phyloP scores from a whole-genome alignment of 1,140 invertebrate genomes.

The Pogonomyrmex californicus region DNA sequence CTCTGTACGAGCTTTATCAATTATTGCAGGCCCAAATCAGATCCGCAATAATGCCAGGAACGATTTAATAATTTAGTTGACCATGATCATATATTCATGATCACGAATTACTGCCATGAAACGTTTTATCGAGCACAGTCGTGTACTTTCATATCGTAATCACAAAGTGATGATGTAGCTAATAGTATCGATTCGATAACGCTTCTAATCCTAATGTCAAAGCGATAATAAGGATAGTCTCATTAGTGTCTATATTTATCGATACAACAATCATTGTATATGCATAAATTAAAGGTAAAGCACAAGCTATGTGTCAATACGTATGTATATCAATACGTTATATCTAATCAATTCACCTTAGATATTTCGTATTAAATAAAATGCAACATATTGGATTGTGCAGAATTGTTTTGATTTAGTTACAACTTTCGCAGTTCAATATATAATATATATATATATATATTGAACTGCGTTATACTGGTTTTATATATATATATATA shows the following conservation, averaged over 20 bases:
- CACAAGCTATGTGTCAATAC: slow-evolving; percentile 2
- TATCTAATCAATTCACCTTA: neutral
- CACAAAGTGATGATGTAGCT: slow-evolving; percentile 40
- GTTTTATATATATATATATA: too few species aligned
- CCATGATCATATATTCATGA: slow-evolving; percentile 21
- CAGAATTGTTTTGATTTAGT: neutral
- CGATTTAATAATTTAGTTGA: slow-evolving; percentile 50
- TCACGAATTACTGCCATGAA: slow-evolving; percentile 13
- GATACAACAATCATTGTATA: slow-evolving; percentile 11
- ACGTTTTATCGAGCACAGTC: neutral
- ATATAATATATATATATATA: too few species aligned
- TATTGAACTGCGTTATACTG: too few species aligned
- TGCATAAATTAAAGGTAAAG: slow-evolving; percentile 28
- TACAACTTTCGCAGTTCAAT: neutral
- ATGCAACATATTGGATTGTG: neutral
- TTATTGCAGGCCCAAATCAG: slow-evolving; percentile 44
- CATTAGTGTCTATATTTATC: slow-evolving; percentile 45
- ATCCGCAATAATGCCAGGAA: slow-evolving; percentile 40
- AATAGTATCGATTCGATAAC: slow-evolving; percentile 40
- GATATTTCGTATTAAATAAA: neutral
- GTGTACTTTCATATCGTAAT: slow-evolving; percentile 43
- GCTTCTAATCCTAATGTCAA: slow-evolving; percentile 36
- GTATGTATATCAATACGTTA: neutral
- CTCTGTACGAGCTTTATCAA: slow-evolving; percentile 22
- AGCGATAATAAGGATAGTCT: slow-evolving; percentile 45